Conservation (phyloP, 2,113 vertebrate genomes). For the Microtus pennsylvanicus region DNA sequence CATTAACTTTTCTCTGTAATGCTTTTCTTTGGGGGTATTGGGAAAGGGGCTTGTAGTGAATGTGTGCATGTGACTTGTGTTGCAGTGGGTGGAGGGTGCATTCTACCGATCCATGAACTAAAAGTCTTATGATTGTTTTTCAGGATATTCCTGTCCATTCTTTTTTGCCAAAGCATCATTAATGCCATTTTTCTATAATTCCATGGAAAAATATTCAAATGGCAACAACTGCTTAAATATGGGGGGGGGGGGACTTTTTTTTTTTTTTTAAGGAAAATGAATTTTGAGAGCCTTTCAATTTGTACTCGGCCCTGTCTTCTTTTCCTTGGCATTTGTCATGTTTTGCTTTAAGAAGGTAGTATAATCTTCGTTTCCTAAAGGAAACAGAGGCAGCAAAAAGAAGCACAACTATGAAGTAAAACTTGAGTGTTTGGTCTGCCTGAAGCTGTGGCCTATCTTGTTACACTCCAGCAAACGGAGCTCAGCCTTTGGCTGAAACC, state of each 20-base stretch:
- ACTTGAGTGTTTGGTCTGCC: not conserved
- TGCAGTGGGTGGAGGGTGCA: not conserved
- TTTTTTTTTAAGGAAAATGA: not conserved
- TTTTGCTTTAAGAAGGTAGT: conserved; percentile 4
- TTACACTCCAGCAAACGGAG: not conserved
- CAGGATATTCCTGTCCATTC: not conserved
- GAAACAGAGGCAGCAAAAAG: not conserved
- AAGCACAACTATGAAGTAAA: not conserved
- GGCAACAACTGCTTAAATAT: not conserved
- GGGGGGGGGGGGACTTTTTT: fast-evolving
- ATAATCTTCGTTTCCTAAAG: not conserved
- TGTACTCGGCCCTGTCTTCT: not conserved
- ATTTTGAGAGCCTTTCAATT: not conserved
- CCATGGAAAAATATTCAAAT: not conserved
- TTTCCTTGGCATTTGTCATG: not conserved
- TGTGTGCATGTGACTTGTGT: not conserved
- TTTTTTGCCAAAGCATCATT: not conserved
- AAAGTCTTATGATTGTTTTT: not conserved
- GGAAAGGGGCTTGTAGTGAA: not conserved
- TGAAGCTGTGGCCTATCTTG: not conserved
- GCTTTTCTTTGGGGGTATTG: not conserved
- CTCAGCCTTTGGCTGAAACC: not conserved
- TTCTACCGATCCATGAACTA: not conserved
- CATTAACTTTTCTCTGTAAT: not conserved
- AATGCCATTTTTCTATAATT: not conserved